Conservation (phyloP, 2,113 vertebrate genomes). For the Sander vitreus region DNA sequence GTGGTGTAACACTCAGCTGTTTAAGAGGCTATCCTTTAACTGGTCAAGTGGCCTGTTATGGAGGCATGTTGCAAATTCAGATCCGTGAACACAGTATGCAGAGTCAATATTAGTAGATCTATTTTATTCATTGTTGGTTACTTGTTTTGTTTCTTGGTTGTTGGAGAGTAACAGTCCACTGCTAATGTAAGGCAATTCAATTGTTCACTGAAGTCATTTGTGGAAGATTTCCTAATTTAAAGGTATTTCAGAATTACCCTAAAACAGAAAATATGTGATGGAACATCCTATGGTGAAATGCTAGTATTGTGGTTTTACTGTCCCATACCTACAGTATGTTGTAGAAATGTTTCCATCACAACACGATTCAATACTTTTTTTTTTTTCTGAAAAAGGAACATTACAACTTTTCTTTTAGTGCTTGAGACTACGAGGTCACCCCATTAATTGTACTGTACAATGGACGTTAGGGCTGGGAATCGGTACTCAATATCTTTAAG, state of each 20-base stretch:
- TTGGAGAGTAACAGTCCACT: background rate
- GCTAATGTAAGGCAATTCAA: background rate
- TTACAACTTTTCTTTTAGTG: background rate
- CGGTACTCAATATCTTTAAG: too few species aligned
- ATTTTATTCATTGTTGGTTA: background rate
- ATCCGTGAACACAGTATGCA: background rate
- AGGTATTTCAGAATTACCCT: background rate
- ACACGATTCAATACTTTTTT: background rate
- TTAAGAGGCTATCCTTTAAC: constrained; percentile 73
- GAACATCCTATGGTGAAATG: too few species aligned
- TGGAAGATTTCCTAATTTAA: background rate
- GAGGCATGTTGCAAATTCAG: constrained; percentile 53
- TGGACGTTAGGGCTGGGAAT: too few species aligned
- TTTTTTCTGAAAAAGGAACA: background rate
- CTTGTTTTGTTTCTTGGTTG: background rate
- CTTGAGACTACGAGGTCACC: background rate
- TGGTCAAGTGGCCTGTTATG: constrained; percentile 62
- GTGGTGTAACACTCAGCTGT: constrained; percentile 65
- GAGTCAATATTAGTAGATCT: background rate
- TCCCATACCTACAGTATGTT: background rate
- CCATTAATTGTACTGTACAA: background rate
- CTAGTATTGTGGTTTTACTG: background rate
- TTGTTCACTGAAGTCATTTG: background rate
- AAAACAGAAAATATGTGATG: background rate
- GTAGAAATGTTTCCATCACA: background rate